Conservation (phyloP, 2,888 invertebrate species). For the Carterocephalus palaemon region DNA sequence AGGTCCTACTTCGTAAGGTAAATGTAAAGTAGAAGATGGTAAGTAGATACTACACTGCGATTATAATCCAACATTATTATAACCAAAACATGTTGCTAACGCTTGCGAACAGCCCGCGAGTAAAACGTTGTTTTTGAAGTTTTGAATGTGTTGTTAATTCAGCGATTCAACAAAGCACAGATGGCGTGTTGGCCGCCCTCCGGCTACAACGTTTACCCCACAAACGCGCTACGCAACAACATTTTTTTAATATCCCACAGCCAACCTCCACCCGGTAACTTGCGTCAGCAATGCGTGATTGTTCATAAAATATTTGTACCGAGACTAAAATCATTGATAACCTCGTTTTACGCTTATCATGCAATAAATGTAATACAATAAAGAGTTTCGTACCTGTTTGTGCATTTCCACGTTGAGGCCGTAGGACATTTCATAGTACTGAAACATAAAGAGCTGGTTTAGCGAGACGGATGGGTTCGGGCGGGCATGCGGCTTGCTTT, state of each 20-base stretch:
- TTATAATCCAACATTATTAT: neutral
- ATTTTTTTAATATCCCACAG: constrained; percentile 63
- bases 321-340: constrained; percentile 14
- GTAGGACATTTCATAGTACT: constrained; percentile 99
- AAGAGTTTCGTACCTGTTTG: constrained; percentile 88
- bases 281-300: neutral
- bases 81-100: constrained; percentile 1
- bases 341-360: too few relatives aligned
- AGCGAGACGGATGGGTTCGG: constrained; percentile 43
- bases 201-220: constrained; percentile 70
- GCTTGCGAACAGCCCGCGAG: neutral
- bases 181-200: too few relatives aligned
- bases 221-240: constrained; percentile 65
- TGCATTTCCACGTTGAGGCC: constrained; percentile 98
- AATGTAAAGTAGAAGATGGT: too few relatives aligned
- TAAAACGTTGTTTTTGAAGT: constrained; percentile 10
- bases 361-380: neutral
- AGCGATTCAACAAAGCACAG: constrained; percentile 10
- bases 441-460: constrained; percentile 79
- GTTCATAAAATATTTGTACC: constrained; percentile 5
- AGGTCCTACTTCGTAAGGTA: too few relatives aligned
- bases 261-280: constrained; percentile 44
- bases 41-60: too few relatives aligned
- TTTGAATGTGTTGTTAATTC: constrained; percentile 11
- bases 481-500: too few relatives aligned